Percentiles rank a stretch among this genome's conserved stretches.
These are phyloP conservation scores for Microtus richardsoni DNA, from an alignment of 2,113 vertebrate genomes.

Conservation along the genomic window DNA sequence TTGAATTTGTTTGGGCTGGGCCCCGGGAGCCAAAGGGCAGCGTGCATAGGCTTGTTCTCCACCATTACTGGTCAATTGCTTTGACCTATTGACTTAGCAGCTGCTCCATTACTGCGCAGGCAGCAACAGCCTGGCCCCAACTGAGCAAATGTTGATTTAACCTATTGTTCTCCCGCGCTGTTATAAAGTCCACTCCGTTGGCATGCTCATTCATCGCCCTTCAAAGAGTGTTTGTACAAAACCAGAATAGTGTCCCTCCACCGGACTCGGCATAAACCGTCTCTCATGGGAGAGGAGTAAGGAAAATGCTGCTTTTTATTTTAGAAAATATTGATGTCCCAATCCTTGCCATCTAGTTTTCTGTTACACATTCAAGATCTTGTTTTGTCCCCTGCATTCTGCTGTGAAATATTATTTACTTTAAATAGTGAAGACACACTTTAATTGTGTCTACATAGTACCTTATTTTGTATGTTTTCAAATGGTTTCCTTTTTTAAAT, in stretches of 20 bases:
- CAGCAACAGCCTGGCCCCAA: constrained; percentile 69
- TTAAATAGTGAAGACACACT: constrained; percentile 4
- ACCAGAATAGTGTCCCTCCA: neutral
- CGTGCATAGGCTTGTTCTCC: constrained; percentile 1
- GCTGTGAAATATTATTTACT: constrained; percentile 5
- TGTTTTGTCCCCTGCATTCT: constrained; percentile 16
- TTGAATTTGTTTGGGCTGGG: constrained; percentile 47
- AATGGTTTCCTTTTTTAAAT: neutral
- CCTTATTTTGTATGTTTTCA: constrained; percentile 1
- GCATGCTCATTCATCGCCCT: constrained; percentile 65
- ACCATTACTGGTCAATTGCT: constrained; percentile 83
- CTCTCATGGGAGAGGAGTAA: neutral
- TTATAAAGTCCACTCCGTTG: constrained; percentile 76
- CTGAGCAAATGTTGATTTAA: constrained; percentile 86
- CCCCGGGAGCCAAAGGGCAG: constrained; percentile 24
- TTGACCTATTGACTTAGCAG: constrained; percentile 85
- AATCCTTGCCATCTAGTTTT: neutral
- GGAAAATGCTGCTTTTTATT: neutral
- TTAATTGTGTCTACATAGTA: neutral
- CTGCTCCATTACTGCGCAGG: constrained; percentile 72
- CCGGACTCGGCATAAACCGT: neutral
- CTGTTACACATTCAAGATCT: neutral
- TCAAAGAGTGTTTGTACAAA: constrained; percentile 36
- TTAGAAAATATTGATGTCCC: neutral
- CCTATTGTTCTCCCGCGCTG: constrained; percentile 78